Evolutionary conservation across 1,140 invertebrate genomes (phyloP).

Genomic region (Vanessa tameamea): DNA sequence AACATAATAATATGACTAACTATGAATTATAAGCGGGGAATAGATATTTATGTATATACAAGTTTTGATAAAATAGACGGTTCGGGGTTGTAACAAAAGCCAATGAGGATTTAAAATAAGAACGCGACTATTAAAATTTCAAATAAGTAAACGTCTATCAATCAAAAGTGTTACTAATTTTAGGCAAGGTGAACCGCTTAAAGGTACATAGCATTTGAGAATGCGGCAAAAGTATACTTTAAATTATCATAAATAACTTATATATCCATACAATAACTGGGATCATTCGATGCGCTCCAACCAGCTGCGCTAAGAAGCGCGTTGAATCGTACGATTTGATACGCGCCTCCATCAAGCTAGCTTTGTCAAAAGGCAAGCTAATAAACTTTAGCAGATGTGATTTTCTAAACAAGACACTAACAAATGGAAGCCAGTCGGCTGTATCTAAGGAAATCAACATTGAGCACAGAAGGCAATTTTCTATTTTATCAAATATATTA

Average conservation of each 20-base stretch:
- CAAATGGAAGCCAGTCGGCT: slow-evolving; percentile 63
- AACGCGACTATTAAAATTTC: slow-evolving; percentile 9
- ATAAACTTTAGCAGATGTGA: slow-evolving; percentile 79
- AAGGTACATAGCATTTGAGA: slow-evolving; percentile 37
- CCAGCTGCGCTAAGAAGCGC: slow-evolving; percentile 75
- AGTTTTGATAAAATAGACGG: too few relatives aligned
- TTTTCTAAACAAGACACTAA: slow-evolving; percentile 78
- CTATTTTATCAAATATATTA: slow-evolving; percentile 51
- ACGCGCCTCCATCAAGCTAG: slow-evolving; percentile 75
- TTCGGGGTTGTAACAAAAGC: too few relatives aligned
- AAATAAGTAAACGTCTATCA: slow-evolving; percentile 3
- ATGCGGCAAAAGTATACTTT: slow-evolving; percentile 51
- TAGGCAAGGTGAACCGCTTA: slow-evolving; percentile 74
- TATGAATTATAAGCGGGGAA: too few relatives aligned
- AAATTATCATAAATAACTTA: slow-evolving; percentile 76
- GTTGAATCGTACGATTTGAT: slow-evolving; percentile 74
- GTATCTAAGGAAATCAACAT: slow-evolving; percentile 50
- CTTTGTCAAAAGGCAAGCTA: slow-evolving; percentile 73
- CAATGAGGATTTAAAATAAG: background rate
- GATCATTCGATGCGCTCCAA: slow-evolving; percentile 72
- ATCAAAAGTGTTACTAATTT: slow-evolving; percentile 62
- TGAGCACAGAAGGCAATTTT: slow-evolving; percentile 63
- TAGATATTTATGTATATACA: too few relatives aligned
- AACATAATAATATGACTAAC: too few relatives aligned
- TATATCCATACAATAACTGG: slow-evolving; percentile 64